Evolutionary conservation across 2,888 invertebrate species (phyloP).

Genomic region (Cerastoderma edule): DNA sequence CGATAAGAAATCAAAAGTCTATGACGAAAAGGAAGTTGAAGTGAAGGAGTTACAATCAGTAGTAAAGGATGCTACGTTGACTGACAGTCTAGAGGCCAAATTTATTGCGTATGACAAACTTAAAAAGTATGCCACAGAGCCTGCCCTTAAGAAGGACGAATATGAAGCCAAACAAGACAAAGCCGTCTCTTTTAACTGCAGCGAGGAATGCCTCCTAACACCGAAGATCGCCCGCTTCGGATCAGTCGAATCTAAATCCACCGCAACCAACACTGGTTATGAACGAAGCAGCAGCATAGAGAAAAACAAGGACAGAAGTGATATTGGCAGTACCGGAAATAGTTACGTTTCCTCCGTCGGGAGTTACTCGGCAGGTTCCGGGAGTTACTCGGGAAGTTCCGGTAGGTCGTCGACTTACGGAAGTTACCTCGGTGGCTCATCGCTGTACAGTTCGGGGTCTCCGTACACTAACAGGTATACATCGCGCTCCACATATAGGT

Average conservation of each 20-base stretch:
- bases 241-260: constrained; percentile 60
- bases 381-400: constrained; percentile 7
- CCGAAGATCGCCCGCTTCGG: constrained; percentile 72
- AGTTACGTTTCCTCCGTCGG: constrained; percentile 17
- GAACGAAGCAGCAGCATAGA: constrained; percentile 14
- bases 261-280: constrained; percentile 1
- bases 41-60: constrained; percentile 3
- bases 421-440: not conserved
- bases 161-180: constrained; percentile 67
- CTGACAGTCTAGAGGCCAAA: constrained; percentile 60
- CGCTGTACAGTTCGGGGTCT: constrained; percentile 5
- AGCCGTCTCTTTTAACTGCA: constrained; percentile 65
- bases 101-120: constrained; percentile 69
- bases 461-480: constrained; percentile 38
- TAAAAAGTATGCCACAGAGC: constrained; percentile 63
- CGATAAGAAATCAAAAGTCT: constrained; percentile 46
- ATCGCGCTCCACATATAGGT: constrained; percentile 36
- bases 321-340: not conserved
- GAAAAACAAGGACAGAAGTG: not conserved
- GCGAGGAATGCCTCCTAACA: constrained; percentile 65
- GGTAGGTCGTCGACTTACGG: constrained; percentile 21
- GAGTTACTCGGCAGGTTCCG: constrained; percentile 11
- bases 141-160: constrained; percentile 66
- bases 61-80: not conserved
- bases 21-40: constrained; percentile 49